Evolutionary conservation across 2,113 vertebrate species (phyloP).

Genomic region (Sinocyclocheilus rhinocerous): DNA sequence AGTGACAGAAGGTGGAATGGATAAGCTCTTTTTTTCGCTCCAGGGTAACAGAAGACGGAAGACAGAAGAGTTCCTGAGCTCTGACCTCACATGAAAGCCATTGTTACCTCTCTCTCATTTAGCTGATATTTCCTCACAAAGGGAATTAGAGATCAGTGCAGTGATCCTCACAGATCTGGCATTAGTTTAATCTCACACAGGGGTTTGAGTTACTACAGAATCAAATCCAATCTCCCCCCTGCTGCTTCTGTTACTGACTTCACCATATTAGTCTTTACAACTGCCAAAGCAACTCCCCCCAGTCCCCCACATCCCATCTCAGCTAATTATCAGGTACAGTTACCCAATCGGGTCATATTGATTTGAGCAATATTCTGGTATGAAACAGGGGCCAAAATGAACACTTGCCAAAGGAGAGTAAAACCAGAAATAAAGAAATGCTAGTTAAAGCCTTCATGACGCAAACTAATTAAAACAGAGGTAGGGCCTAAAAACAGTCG

Average conservation of each 20-base stretch:
- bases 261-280: constrained; percentile 59
- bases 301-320: neutral
- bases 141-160: constrained; percentile 53
- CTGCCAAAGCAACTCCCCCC: constrained; percentile 32
- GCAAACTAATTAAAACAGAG: neutral
- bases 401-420: neutral
- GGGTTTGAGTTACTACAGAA: constrained; percentile 48
- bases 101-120: constrained; percentile 43
- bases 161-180: constrained; percentile 53
- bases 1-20: constrained; percentile 45
- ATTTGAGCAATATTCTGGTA: neutral
- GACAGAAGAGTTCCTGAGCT: constrained; percentile 33
- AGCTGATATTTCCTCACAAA: constrained; percentile 49
- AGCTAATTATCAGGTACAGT: neutral
- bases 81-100: constrained; percentile 54
- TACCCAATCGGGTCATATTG: neutral
- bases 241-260: constrained; percentile 52
- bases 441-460: too few species aligned
- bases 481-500: neutral
- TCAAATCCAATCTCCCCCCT: constrained; percentile 63
- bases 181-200: constrained; percentile 56
- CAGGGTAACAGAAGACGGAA: constrained; percentile 32
- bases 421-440: neutral
- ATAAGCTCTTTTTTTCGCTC: constrained; percentile 39
- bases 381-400: neutral